These are phyloP conservation scores for Serripes groenlandicus DNA, from an alignment of 2,888 invertebrate genomes.

Conservation along the genomic window DNA sequence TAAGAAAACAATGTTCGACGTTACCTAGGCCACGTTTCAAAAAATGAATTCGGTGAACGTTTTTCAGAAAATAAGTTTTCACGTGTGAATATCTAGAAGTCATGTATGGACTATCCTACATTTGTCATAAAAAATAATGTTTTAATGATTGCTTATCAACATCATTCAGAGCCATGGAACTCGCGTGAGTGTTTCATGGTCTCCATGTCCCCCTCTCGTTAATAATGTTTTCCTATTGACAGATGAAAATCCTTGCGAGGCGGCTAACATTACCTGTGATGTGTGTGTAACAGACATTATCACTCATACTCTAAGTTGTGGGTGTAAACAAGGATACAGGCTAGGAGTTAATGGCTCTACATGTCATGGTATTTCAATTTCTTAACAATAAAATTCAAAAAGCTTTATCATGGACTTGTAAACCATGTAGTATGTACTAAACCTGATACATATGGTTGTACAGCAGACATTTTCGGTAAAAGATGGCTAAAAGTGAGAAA, in stretches of 20 bases:
- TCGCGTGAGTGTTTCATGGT: not conserved
- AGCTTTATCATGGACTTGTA: not conserved
- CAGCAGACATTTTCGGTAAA: not conserved
- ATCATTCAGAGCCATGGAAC: too few relatives aligned
- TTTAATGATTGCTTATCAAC: not conserved
- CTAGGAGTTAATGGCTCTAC: conserved; percentile 24
- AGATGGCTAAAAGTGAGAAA: not conserved
- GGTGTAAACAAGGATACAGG: conserved; percentile 18
- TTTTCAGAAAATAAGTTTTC: not conserved
- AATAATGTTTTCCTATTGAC: not conserved
- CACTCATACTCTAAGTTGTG: conserved; percentile 1
- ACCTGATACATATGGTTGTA: not conserved
- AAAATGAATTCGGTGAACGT: not conserved
- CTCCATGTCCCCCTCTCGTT: too few relatives aligned
- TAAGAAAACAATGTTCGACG: not conserved
- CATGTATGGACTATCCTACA: not conserved
- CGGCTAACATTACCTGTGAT: conserved; percentile 13
- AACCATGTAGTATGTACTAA: not conserved
- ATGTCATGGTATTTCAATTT: conserved; percentile 26
- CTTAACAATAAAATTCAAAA: not conserved
- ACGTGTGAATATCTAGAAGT: not conserved
- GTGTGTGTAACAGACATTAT: conserved; percentile 13
- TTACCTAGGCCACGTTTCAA: not conserved
- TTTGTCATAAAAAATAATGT: not conserved
- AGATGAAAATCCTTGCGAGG: conserved; percentile 33